These are phyloP conservation scores for Cephonodes hylas DNA, from an alignment of 2,888 invertebrate genomes.

Conservation along the genomic window DNA sequence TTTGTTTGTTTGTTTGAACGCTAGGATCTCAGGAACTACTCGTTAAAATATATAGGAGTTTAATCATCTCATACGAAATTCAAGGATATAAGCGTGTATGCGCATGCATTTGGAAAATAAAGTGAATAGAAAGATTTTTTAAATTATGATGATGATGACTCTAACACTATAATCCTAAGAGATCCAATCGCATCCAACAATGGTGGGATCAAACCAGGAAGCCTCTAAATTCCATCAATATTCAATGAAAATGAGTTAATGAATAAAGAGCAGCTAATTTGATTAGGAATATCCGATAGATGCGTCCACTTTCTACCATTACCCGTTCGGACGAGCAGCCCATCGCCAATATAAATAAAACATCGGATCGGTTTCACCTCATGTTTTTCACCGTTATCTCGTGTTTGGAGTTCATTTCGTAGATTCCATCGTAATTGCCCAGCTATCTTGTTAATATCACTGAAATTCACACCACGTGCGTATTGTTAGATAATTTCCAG, in stretches of 20 bases:
- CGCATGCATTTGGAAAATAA: too few relatives aligned
- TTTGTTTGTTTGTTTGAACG: too few relatives aligned
- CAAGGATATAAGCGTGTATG: too few relatives aligned
- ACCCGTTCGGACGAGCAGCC: background rate
- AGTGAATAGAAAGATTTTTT: too few relatives aligned
- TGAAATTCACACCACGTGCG: background rate
- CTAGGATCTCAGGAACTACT: too few relatives aligned
- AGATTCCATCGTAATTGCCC: background rate
- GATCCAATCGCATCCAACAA: background rate
- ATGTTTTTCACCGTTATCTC: background rate
- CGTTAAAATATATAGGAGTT: too few relatives aligned
- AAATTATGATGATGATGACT: too few relatives aligned
- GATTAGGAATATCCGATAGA: background rate
- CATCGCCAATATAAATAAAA: constrained; percentile 3
- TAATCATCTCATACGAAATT: too few relatives aligned
- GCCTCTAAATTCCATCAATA: background rate
- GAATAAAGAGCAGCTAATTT: background rate
- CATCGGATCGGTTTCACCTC: background rate
- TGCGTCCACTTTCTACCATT: constrained; percentile 7
- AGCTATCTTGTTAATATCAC: background rate
- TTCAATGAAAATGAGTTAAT: background rate
- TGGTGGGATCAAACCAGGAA: background rate
- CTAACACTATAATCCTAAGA: too few relatives aligned
- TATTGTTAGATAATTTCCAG: too few relatives aligned
- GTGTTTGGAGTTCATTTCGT: background rate